Percentiles rank a stretch among this genome's conserved stretches.
Conservation (phyloP, 2,113 vertebrate genomes). For the Bubo bubo region DNA sequence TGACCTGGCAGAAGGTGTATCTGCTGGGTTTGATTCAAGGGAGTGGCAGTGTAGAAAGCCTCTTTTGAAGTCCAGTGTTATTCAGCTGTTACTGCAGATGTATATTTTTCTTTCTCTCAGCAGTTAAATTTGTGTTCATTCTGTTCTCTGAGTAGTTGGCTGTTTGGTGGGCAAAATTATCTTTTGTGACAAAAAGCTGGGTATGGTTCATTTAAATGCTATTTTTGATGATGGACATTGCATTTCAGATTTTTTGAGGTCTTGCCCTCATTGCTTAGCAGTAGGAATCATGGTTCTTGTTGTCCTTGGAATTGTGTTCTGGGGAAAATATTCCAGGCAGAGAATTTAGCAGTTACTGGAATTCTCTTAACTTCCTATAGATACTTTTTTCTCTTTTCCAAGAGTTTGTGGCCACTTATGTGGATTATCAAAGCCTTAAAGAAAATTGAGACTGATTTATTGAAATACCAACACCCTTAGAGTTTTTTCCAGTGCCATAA, state of each 20-base stretch:
- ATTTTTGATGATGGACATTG: background rate
- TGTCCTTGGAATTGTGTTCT: conserved; percentile 22
- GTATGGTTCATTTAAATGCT: background rate
- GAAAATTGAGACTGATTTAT: background rate
- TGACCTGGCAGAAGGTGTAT: background rate
- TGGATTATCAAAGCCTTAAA: background rate
- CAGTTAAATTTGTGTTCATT: background rate
- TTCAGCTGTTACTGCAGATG: background rate
- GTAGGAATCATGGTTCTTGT: background rate
- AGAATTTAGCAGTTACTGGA: conserved; percentile 15
- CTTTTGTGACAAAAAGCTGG: background rate
- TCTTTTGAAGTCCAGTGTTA: background rate
- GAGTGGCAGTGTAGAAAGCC: background rate
- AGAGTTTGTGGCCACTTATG: background rate
- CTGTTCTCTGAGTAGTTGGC: background rate
- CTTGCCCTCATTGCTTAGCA: background rate
- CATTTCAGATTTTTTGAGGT: background rate
- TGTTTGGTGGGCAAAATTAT: background rate
- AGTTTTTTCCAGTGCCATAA: background rate
- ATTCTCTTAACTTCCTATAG: conserved; percentile 1
- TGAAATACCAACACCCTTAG: background rate
- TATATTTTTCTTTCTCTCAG: background rate
- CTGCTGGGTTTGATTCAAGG: background rate
- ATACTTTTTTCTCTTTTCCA: background rate
- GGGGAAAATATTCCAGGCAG: background rate